A percentile compares a stretch with the other conserved stretches of the same genome.
Evolutionary conservation across 2,113 vertebrate species (phyloP).

Genomic region (Taurulus bubalis): DNA sequence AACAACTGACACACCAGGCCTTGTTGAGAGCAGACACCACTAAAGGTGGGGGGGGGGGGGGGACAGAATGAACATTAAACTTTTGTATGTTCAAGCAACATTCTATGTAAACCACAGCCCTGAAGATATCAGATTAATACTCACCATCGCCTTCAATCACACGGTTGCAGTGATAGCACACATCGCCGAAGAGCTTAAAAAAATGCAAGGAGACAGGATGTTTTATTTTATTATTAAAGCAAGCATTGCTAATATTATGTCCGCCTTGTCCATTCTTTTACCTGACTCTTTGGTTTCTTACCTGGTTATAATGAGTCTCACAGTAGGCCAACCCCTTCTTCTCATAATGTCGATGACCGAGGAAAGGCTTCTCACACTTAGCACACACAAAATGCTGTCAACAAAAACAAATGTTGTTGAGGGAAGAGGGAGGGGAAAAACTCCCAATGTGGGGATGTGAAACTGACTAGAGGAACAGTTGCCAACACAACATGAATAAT

Average conservation of each 20-base stretch:
- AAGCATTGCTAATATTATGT: neutral
- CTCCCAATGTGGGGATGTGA: neutral
- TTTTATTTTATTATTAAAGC: neutral
- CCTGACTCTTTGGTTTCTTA: conserved; percentile 62
- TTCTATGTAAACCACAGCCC: neutral
- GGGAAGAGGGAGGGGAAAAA: neutral
- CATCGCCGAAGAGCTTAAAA: conserved; percentile 94
- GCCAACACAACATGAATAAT: conserved; percentile 27
- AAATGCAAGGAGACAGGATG: conserved; percentile 38
- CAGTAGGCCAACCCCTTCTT: conserved; percentile 97
- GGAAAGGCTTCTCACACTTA: conserved; percentile 98
- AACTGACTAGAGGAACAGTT: neutral
- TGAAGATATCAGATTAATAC: conserved; percentile 56
- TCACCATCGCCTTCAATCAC: conserved; percentile 99
- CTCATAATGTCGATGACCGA: conserved; percentile 97
- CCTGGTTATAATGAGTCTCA: conserved; percentile 99
- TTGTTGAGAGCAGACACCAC: conserved; percentile 99
- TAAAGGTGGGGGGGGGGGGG: conserved; percentile 53
- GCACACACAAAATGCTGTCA: conserved; percentile 98
- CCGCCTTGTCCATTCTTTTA: neutral
- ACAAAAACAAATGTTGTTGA: conserved; percentile 57
- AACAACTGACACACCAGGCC: conserved; percentile 98
- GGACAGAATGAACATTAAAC: conserved; percentile 1
- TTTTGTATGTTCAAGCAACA: conserved; percentile 4
- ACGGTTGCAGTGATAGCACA: conserved; percentile 99